phyloP scores from a whole-genome alignment of 2,888 invertebrate species.

The Acleris emargana region DNA sequence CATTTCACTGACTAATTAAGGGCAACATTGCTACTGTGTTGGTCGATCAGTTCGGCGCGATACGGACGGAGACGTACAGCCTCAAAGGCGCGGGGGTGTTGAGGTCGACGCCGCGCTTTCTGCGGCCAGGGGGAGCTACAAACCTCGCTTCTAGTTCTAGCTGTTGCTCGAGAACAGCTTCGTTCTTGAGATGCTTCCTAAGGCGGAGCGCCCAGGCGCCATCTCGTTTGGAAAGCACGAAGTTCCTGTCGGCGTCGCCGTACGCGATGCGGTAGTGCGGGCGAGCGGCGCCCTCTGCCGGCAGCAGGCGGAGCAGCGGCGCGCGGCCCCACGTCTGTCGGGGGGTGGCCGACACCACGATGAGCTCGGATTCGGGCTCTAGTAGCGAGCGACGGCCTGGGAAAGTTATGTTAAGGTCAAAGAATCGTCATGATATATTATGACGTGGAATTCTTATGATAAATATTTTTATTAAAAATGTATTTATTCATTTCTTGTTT shows the following conservation, averaged over 20 bases:
- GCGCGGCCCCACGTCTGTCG: slow-evolving; percentile 71
- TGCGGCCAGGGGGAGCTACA: slow-evolving; percentile 52
- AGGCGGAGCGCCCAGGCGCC: slow-evolving; percentile 71
- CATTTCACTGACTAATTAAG: too few relatives aligned
- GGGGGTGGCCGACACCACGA: slow-evolving; percentile 62
- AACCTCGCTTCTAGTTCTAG: slow-evolving; percentile 74
- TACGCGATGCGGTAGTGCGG: slow-evolving; percentile 72
- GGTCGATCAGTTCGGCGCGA: slow-evolving; percentile 48
- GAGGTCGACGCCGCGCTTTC: slow-evolving; percentile 43
- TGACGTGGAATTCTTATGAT: too few relatives aligned
- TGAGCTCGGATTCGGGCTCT: slow-evolving; percentile 69
- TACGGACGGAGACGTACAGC: slow-evolving; percentile 67
- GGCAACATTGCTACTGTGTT: too few relatives aligned
- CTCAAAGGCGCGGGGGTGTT: slow-evolving; percentile 62
- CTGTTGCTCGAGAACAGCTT: slow-evolving; percentile 55
- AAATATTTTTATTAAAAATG: too few relatives aligned
- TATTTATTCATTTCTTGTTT: too few relatives aligned
- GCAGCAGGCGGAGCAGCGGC: slow-evolving; percentile 66
- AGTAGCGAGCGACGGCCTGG: slow-evolving; percentile 69
- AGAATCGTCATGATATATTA: too few relatives aligned
- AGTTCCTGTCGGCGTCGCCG: slow-evolving; percentile 60
- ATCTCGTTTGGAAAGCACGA: slow-evolving; percentile 66
- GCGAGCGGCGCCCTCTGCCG: slow-evolving; percentile 63
- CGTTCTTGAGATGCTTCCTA: slow-evolving; percentile 56
- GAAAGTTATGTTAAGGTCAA: background rate